Conservation (phyloP, 2,888 invertebrate genomes). For the Leucophenga montana region DNA sequence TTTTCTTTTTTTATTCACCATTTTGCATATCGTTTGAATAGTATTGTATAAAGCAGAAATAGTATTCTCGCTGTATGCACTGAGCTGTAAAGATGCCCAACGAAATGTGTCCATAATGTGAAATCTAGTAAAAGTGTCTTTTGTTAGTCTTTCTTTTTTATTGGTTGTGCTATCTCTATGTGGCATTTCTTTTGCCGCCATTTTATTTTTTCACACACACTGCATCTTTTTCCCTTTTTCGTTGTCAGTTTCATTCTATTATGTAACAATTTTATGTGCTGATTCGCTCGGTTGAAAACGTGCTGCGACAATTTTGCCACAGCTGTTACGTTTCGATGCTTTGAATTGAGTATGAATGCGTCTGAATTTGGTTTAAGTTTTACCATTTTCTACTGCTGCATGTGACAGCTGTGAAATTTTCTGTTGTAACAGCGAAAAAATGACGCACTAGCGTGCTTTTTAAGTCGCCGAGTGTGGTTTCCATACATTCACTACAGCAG, state of each 20-base stretch:
- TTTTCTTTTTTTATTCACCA: slow-evolving; percentile 38
- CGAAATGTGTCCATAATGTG: not conserved
- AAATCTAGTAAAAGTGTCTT: slow-evolving; percentile 8
- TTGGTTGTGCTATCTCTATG: not conserved
- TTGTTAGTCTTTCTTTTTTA: slow-evolving; percentile 13
- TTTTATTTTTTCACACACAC: not conserved
- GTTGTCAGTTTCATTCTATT: not conserved
- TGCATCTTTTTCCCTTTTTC: not conserved
- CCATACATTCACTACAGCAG: too few species aligned
- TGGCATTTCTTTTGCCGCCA: not conserved
- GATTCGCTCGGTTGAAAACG: not conserved
- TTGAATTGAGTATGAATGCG: not conserved
- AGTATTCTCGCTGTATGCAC: not conserved
- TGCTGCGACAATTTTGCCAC: not conserved
- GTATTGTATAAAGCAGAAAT: slow-evolving; percentile 15
- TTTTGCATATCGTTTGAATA: slow-evolving; percentile 64
- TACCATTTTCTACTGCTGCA: not conserved
- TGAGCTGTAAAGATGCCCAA: not conserved
- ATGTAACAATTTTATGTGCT: not conserved
- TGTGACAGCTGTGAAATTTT: slow-evolving; percentile 7
- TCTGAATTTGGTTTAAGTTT: not conserved
- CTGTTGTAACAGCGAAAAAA: not conserved
- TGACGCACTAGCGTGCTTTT: slow-evolving; percentile 29
- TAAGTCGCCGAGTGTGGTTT: not conserved
- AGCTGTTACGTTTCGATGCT: not conserved